Conservation (phyloP, 2,888 invertebrate genomes). For the Cremastinae sp. region DNA sequence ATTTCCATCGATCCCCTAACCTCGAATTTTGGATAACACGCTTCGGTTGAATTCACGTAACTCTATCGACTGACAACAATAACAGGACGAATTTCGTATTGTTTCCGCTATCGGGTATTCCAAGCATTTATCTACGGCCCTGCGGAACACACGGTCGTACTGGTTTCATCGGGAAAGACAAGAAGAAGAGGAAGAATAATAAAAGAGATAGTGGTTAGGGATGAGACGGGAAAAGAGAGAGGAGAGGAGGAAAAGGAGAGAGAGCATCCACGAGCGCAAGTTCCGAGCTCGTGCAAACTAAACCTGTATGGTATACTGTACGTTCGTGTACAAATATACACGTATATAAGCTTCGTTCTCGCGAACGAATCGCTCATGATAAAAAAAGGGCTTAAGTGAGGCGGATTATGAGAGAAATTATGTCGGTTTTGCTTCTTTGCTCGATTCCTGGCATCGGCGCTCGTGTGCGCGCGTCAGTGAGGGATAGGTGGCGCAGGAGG, state of each 20-base stretch:
- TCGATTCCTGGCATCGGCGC: conserved; percentile 9
- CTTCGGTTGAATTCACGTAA: too few relatives aligned
- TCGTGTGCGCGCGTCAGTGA: too few relatives aligned
- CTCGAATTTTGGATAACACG: too few relatives aligned
- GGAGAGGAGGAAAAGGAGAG: conserved; percentile 1
- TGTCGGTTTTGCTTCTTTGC: conserved; percentile 48
- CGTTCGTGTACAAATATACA: conserved; percentile 35
- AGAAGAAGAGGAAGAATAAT: conserved; percentile 33
- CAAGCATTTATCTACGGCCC: conserved; percentile 41
- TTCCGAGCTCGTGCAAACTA: too few relatives aligned
- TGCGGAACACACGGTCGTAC: conserved; percentile 44
- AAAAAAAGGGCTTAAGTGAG: conserved; percentile 2
- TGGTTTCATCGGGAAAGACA: conserved; percentile 56
- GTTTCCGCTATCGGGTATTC: background rate
- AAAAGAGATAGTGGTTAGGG: conserved; percentile 10
- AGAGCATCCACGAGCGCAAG: too few relatives aligned
- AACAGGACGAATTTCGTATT: background rate
- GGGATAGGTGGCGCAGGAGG: conserved; percentile 43
- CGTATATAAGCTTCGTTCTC: background rate
- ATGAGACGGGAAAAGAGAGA: conserved; percentile 50
- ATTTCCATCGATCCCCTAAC: too few relatives aligned
- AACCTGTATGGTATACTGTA: background rate
- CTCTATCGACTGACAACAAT: conserved; percentile 3
- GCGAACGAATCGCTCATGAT: background rate
- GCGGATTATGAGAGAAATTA: conserved; percentile 39